Evolutionary conservation across 2,113 vertebrate genomes (phyloP), one percentile per base, ranked within the genome.

Genomic region (Holacanthus passer): DNA sequence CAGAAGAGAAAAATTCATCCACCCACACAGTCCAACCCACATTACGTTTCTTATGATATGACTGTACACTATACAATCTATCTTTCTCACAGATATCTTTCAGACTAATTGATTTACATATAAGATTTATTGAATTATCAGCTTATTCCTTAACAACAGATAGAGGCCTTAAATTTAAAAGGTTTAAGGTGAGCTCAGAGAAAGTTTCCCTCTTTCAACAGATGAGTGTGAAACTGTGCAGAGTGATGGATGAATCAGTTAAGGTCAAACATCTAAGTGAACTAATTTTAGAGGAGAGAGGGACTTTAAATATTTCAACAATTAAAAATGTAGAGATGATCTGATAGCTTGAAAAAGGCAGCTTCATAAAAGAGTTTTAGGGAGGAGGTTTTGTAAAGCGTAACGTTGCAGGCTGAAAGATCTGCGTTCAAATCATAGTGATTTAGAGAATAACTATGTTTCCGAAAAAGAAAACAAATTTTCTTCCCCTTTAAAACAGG

Each of bases 371-470:
- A 31, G 3, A 22, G 20, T 12, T 31, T 14, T 43, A 24, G 24
- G 20, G 47, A 53, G 50, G 48, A 27, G 35, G 14, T 29, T 19
- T 48, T 27, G 22, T n/a, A 3, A 35, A 47, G 19, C 14, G 4
- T 17, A 20, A 47, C 27, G 56, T 56, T 53, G 31, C 31, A 20
- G 32, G 17, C 32, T 69, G 17, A 8, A 69, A 37, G 1, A 0
- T 27, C 43, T 24, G 10, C 13, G 24, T 0, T 53, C 6, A 11
- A 22, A 73, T 73, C 35, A 55, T 2, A 22, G 70, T 79, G 3
- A 47, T 79, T 82, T 43, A 24, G 20, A 31, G n/a, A 80, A 73
- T 39, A 19, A 81, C 47, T 48, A 3, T 68, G 39, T 64, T 75
- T 29, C n/a, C n/a, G 32, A 12, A 3, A 39, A 76, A 31, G 19